Evolutionary conservation across 2,113 vertebrate species (phyloP), one percentile per base, ranked within the genome.

Genomic region (Pterophyllum scalare): DNA sequence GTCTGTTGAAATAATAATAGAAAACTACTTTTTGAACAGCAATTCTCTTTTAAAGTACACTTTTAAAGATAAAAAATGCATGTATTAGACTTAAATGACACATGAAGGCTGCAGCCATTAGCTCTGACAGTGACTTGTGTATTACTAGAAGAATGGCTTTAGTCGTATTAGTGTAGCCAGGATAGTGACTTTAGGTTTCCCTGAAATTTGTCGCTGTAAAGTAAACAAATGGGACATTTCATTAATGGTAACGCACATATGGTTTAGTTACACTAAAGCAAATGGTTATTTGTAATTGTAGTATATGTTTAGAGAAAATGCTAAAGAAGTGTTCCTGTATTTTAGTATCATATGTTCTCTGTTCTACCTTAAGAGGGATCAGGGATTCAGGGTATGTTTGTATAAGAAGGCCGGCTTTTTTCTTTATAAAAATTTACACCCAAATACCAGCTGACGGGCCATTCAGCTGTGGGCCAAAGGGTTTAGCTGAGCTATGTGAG

Each of bases 401-500:
- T 14, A 28, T 62, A 52, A 56, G 59, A 12, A 31, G 2, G 12
- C 58, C 14, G 54, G 64, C n/a, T 83, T 10, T 70, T 70, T 75
- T 43, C 62, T 81, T 59, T 24, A 33, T 80, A 52, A 83, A 74
- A 75, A 70, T 79, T 56, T 38, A 56, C 61, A 87, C 31, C 65
- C 62, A 59, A 64, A 74, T 24, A 52, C 15, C 15, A 72, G 46
- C 78, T 79, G 80, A 81, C n/a, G 28, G 84, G 57, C 33, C 31
- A 82, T 81, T 90, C 77, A 88, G 57, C 80, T 76, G 40, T 28
- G 57, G 82, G 87, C 40, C 65, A 72, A 31, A 22, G 40, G 61
- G 65, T 81, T 31, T 80, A 67, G 11, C 77, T 52, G 17, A 15
- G 67, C 76, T 64, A 33, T 67, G 35, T 79, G 72, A 65, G 86